A percentile compares a stretch with the other conserved stretches of the same genome.
These are phyloP conservation scores for Vidua macroura DNA, from an alignment of 2,113 vertebrate species.

Conservation along the genomic window DNA sequence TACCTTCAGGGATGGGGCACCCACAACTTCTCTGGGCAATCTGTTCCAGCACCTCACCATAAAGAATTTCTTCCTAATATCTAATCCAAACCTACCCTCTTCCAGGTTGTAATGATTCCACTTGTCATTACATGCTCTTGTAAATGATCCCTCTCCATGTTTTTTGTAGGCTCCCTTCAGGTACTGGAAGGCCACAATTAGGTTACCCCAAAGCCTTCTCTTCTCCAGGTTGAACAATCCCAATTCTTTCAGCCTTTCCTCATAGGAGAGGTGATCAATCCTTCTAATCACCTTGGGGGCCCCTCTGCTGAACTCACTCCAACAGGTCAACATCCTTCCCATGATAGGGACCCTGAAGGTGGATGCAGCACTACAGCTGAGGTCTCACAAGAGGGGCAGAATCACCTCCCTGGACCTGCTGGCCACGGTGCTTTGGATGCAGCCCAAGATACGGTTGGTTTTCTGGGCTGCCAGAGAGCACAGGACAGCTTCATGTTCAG, in stretches of 20 bases:
- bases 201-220: background rate
- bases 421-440: background rate
- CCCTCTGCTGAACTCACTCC: background rate
- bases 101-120: background rate
- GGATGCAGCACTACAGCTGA: background rate
- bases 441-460: background rate
- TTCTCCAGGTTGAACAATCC: background rate
- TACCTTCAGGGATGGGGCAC: background rate
- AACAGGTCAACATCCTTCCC: background rate
- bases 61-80: background rate
- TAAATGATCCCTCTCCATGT: background rate
- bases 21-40: background rate
- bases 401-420: background rate
- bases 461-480: background rate
- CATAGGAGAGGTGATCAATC: background rate
- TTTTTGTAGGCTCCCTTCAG: background rate
- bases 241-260: background rate
- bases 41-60: background rate
- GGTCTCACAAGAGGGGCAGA: background rate
- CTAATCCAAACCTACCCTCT: background rate
- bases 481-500: background rate
- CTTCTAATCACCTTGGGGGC: rapidly evolving
- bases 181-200: background rate
- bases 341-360: background rate
- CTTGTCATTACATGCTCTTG: background rate